Evolutionary conservation across 2,888 invertebrate species (phyloP), one percentile per base, ranked within the genome.

Genomic region (Cephus runcator): DNA sequence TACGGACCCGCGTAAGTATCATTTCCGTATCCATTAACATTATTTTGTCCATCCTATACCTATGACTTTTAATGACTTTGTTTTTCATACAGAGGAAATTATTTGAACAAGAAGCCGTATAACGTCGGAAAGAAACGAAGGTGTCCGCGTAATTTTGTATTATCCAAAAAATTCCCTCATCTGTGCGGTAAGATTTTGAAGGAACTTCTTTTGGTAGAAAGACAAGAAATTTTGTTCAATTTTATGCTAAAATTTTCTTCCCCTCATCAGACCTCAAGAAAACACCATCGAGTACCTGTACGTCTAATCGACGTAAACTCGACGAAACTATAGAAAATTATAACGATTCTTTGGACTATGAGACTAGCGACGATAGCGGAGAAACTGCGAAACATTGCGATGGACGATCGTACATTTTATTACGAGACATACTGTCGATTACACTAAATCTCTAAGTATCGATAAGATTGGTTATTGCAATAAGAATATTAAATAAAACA

Each of bases 1-100:
- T 92, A 92, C 82, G 92, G 92, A 40, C 91, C 92, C 12, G 88
- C 84, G 88, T 89, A 82, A 85, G 87, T 83, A 36, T 69, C n/a
- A 34, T 34, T 6, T 15, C 23, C 1, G 56, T 23, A 9, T 56
- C 23, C 6, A 56, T 56, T 56, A 56, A 56, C 23, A 1, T 56
- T 56, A 23, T 6, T 23, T 0, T 15, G 15, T 56, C 56, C 56
- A 2, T 56, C 9, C 23, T 9, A 9, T 23, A 6, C 23, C 23
- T 6, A 23, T 23, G 56, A 0, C 23, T 23, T 23, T 56, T 56
- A 56, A 56, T 23, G 56, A 23, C 56, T 56, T 56, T 56, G 56
- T 56, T 56, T 56, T 56, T 56, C 23, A 69, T 68, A 9, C 73
- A 82, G 79, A 15, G 82, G 82, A 30, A 82, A 82, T 73, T 11